Evolutionary conservation across 2,113 vertebrate genomes (phyloP).

Genomic region (Oncorhynchus clarkii): DNA sequence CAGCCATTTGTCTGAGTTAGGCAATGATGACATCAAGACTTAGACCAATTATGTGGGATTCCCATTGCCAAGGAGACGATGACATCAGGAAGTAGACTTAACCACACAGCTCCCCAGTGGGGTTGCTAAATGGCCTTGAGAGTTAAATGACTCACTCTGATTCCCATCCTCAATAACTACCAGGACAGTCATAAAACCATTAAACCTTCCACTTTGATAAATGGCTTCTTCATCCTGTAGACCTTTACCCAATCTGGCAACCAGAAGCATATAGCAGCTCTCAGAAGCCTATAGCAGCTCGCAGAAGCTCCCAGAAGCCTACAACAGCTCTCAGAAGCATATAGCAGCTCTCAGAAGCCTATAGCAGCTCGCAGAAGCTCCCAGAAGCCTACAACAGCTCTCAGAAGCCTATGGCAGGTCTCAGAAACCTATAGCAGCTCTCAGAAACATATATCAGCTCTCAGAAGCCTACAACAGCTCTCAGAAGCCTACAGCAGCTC

Average conservation of each 20-base stretch:
- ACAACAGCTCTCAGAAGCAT: too few species aligned
- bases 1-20: too few species aligned
- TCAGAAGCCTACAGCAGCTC: too few species aligned
- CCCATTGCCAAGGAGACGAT: constrained; percentile 3
- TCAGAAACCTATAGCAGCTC: background rate
- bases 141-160: constrained; percentile 56
- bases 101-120: background rate
- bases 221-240: background rate
- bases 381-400: background rate
- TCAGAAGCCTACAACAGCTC: background rate
- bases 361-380: too few species aligned
- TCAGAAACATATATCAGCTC: too few species aligned
- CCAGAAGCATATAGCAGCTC: background rate
- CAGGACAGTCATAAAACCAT: background rate
- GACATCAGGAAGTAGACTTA: constrained; percentile 31
- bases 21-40: too few species aligned
- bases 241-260: background rate
- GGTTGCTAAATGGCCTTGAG: constrained; percentile 29
- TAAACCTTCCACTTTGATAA: constrained; percentile 6
- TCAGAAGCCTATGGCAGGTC: background rate
- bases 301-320: too few species aligned
- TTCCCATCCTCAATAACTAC: constrained; percentile 45
- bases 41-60: too few species aligned
- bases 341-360: background rate
- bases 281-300: background rate